Conservation (phyloP, 1,140 invertebrate species). For the Pseudomyrmex cubaensis region DNA sequence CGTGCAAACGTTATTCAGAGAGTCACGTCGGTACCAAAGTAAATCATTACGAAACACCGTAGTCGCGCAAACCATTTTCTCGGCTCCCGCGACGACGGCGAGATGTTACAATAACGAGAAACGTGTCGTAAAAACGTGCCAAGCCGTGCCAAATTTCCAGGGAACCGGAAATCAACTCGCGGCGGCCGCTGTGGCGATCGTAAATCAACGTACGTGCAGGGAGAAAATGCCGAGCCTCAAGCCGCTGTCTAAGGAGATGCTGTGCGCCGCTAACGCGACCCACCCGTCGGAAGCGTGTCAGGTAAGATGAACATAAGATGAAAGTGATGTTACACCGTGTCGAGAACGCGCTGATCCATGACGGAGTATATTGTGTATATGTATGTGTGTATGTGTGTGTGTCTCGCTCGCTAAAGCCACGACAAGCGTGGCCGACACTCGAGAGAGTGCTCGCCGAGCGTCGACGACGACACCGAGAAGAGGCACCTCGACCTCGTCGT, state of each 20-base stretch:
- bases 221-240: slow-evolving; percentile 72
- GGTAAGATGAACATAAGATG: slow-evolving; percentile 63
- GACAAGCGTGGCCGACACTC: slow-evolving; percentile 52
- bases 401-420: slow-evolving; percentile 20
- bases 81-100: not conserved
- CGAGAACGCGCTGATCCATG: slow-evolving; percentile 10
- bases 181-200: slow-evolving; percentile 79
- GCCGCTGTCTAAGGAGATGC: slow-evolving; percentile 63
- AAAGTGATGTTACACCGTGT: slow-evolving; percentile 22
- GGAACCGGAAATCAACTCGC: slow-evolving; percentile 76
- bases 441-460: slow-evolving; percentile 36
- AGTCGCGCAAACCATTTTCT: slow-evolving; percentile 13
- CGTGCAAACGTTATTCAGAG: slow-evolving; percentile 46
- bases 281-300: slow-evolving; percentile 62
- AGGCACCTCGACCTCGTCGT: slow-evolving; percentile 48
- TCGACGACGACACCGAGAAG: slow-evolving; percentile 25
- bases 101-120: slow-evolving; percentile 45
- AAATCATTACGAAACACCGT: slow-evolving; percentile 48
- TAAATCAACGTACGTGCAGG: slow-evolving; percentile 80
- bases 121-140: slow-evolving; percentile 62
- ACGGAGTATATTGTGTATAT: not conserved
- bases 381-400: not conserved
- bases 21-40: slow-evolving; percentile 43
- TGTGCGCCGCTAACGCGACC: slow-evolving; percentile 63
- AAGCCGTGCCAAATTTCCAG: slow-evolving; percentile 68